Conservation (phyloP, 2,113 vertebrate genomes). For the Regulus satrapa region DNA sequence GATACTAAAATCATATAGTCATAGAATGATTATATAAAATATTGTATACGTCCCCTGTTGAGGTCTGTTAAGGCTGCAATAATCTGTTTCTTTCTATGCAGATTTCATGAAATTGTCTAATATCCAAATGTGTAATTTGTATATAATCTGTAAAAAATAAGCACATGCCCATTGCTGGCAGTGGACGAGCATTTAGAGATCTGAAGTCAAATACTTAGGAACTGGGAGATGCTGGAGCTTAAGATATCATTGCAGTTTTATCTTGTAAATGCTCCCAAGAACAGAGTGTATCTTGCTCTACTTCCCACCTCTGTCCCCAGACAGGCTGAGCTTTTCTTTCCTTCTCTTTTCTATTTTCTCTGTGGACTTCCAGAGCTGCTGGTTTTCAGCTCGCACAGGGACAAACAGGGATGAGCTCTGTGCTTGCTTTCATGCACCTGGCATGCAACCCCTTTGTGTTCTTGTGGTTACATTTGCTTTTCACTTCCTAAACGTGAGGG, state of each 20-base stretch:
- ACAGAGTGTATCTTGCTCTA: not conserved
- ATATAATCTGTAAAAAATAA: not conserved
- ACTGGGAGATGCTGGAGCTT: not conserved
- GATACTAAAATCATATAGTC: constrained; percentile 30
- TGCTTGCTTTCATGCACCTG: constrained; percentile 64
- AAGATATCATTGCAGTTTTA: not conserved
- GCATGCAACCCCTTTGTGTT: constrained; percentile 65
- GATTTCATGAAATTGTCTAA: not conserved
- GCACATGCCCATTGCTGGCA: not conserved
- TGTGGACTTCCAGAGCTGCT: constrained; percentile 77
- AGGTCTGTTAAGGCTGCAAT: constrained; percentile 41
- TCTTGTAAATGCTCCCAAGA: not conserved
- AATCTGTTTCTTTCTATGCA: not conserved
- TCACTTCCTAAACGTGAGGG: constrained; percentile 72
- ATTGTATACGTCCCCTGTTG: constrained; percentile 69
- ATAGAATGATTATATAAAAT: not conserved
- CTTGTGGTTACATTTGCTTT: constrained; percentile 56
- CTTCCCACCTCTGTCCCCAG: not conserved
- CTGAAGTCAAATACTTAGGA: not conserved
- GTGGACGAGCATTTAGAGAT: not conserved
- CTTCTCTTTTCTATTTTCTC: not conserved
- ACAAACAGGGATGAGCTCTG: constrained; percentile 62
- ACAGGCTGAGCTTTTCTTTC: not conserved
- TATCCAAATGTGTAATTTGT: not conserved
- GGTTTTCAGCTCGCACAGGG: constrained; percentile 68